Conservation (phyloP, 2,113 vertebrate genomes). For the Phyllopteryx taeniolatus region DNA sequence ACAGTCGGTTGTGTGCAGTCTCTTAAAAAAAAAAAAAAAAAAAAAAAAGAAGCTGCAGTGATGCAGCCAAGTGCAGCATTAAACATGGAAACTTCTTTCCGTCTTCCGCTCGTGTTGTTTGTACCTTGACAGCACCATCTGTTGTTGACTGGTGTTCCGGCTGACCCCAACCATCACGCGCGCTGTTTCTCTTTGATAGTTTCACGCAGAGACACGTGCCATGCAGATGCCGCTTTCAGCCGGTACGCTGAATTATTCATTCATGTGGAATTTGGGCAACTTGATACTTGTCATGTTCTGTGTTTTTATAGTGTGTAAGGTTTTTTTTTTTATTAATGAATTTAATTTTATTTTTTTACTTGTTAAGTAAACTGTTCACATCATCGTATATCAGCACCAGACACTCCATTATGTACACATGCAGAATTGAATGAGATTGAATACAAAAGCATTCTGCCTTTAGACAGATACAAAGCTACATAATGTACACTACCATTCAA, state of each 20-base stretch:
- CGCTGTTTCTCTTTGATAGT: conserved; percentile 45
- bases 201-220: not conserved
- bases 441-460: not conserved
- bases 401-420: not conserved
- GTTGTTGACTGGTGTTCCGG: conserved; percentile 59
- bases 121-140: conserved; percentile 59
- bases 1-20: not conserved
- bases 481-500: too few relatives aligned
- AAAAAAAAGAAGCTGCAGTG: conserved; percentile 13
- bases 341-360: too few relatives aligned
- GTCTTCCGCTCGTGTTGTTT: conserved; percentile 44
- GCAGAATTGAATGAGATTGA: not conserved
- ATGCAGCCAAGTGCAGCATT: conserved; percentile 10
- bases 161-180: conserved; percentile 42
- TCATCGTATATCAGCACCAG: not conserved
- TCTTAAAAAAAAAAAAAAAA: too few relatives aligned
- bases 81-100: conserved; percentile 26
- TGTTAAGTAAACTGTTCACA: not conserved
- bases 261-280: not conserved
- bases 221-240: not conserved
- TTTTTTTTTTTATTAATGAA: not conserved
- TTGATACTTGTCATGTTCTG: not conserved
- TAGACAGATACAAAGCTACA: too few relatives aligned
- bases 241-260: not conserved
- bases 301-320: not conserved